Base-by-base conservation (phyloP, 2,113 vertebrate genomes). In the Tupaia tana region DNA sequence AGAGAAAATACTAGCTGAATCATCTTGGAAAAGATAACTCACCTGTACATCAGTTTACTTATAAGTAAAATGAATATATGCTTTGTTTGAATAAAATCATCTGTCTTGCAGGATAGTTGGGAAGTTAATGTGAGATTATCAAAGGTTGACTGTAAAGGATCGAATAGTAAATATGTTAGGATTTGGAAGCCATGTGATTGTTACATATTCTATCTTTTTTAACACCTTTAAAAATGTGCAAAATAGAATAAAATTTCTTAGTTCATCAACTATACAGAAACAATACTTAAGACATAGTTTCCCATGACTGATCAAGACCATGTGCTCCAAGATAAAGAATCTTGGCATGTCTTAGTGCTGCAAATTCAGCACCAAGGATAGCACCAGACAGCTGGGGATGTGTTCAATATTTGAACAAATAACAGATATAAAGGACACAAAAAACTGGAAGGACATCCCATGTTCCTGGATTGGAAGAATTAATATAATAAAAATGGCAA, bases 171-270 rank as follows among this genome's bases (percentile, higher is more conserved):
- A 89, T 86, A 95, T 81, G 77, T 89, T 61, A 95, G 73, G 12
- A 6, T 78, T 90, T 82, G 58, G 58, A 91, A 52, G 78, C 20
- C 34, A 77, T 1, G 13, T 52, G 73, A 75, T 66, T 92, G 70
- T 25, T 89, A 16, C 6, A 43, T 89, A 63, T 67, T 59, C 27
- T 81, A 12, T 64, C 58, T 14, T 73, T 63, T 20, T 27, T 25
- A 86, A 14, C 82, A 58, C 4, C 19, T 92, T 93, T 77, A 9
- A 93, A 95, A 93, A 63, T 85, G 7, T 80, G 54, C 67, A 87
- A 75, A 74, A 69, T 77, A 83, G 86, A 93, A 83, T 52, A 69
- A 95, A 91, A 20, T 91, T 71, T 20, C 77, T 69, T 59, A 94
- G 59, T 29, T 79, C 63, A 34, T 29, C n/a, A 18, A 20, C 29